Evolutionary conservation across 1,140 invertebrate species (phyloP).

Genomic region (Drosophila kurseongensis): DNA sequence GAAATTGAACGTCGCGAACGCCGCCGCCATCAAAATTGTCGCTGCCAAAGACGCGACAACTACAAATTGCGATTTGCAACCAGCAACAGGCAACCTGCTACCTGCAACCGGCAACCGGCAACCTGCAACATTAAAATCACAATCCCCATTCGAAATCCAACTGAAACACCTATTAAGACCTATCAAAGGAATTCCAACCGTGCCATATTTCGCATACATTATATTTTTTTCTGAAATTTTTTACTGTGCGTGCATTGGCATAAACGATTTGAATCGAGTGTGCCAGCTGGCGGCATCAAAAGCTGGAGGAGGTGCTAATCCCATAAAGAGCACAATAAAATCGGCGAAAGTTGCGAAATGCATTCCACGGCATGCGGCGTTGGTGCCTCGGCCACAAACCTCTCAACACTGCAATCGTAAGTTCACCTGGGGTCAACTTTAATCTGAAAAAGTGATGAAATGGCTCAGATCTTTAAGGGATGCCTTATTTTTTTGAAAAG

Average conservation of each 20-base stretch:
- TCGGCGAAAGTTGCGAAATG: conserved; percentile 60
- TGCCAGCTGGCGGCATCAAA: conserved; percentile 25
- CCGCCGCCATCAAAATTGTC: conserved; percentile 33
- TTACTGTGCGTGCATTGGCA: conserved; percentile 48
- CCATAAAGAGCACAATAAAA: conserved; percentile 38
- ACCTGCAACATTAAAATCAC: background rate
- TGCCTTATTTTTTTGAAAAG: too few species aligned
- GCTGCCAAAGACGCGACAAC: conserved; percentile 34
- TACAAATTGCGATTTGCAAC: background rate
- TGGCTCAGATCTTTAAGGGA: too few species aligned
- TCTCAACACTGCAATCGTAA: conserved; percentile 69
- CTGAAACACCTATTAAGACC: background rate
- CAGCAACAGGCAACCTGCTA: conserved; percentile 9
- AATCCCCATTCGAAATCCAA: background rate
- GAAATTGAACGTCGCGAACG: conserved; percentile 67
- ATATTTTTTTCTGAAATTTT: conserved; percentile 24
- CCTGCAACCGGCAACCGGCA: conserved; percentile 2
- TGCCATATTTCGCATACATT: conserved; percentile 4
- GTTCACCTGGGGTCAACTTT: conserved; percentile 21
- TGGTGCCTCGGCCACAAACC: conserved; percentile 73
- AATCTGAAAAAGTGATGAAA: background rate
- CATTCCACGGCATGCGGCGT: conserved; percentile 82
- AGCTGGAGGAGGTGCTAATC: background rate
- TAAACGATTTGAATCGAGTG: conserved; percentile 26
- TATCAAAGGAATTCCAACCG: conserved; percentile 2